Conservation (phyloP, 2,797 vertebrate species). For the Nannoperca australis region DNA sequence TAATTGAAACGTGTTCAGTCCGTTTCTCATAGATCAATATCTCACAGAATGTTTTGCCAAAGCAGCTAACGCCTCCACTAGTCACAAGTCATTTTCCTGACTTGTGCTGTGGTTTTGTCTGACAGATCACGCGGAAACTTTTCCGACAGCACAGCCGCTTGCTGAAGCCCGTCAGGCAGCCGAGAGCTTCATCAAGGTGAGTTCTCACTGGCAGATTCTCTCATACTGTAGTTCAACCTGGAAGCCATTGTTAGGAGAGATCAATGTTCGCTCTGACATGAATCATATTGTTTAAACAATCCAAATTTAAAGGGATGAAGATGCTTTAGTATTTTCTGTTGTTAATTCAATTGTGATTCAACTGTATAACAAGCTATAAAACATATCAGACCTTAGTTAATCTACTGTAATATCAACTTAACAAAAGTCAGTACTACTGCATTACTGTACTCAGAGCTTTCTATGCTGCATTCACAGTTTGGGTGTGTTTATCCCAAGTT, state of each 20-base stretch:
- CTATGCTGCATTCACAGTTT: neutral
- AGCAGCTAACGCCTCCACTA: no score
- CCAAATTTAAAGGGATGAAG: neutral
- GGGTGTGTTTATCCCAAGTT: neutral
- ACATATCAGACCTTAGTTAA: neutral
- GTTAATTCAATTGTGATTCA: neutral
- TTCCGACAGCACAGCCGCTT: conserved; percentile 73
- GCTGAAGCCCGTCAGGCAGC: conserved; percentile 42
- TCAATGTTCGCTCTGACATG: neutral
- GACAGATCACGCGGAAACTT: conserved; percentile 86
- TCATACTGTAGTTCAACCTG: neutral
- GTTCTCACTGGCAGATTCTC: conserved; percentile 21
- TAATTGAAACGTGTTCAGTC: neutral
- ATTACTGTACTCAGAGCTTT: neutral
- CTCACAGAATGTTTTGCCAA: neutral
- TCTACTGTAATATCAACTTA: neutral
- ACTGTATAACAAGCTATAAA: neutral
- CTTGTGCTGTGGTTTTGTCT: conserved; percentile 8
- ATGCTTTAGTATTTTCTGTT: neutral
- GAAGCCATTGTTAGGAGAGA: neutral
- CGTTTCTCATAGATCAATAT: neutral
- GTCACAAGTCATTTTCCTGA: neutral
- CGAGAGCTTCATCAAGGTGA: conserved; percentile 84
- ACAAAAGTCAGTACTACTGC: neutral
- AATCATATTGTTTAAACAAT: neutral